Base-by-base conservation (phyloP, 2,113 vertebrate species). In the Halcyon malimbica region DNA sequence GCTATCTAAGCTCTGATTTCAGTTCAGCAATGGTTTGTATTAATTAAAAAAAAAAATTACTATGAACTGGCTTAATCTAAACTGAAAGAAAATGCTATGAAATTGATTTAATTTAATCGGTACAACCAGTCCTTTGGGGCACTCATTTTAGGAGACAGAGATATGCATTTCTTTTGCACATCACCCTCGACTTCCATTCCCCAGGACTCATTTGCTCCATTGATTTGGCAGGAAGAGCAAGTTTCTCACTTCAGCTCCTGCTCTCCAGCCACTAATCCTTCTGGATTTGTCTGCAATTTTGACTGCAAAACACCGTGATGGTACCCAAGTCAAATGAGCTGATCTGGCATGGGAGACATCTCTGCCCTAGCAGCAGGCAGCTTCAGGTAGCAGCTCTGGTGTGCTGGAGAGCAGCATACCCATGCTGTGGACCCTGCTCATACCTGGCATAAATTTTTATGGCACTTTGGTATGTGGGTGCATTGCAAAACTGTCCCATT, bases 181-280 rank as follows among this genome's bases (percentile, higher is more conserved):
- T 24, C 56, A 53, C 57, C 70, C 29, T 79, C 21, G 2, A 10
- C 70, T 94, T 84, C 60, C 39, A 53, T 76, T 82, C 41, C 57
- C 62, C 50, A 76, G 67, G 35, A 62, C 48, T 75, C 69, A 73
- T 93, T 93, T 69, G 29, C 39, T 82, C 25, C 65, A 25, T 73
- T 76, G 68, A 54, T 86, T 95, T 91, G 90, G 90, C 91, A 77
- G 82, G 42, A 81, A 54, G 50, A 96, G 23, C 16, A 86, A 46
- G 25, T 83, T 91, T 71, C 65, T 91, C 50, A 23, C 39, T 44
- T 91, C 59, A 74, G 0, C 37, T 85, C 80, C 59, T 68, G 48
- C 53, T 90, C 56, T 91, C 46, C 85, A 77, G 68, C 56, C 20
- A 3, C 63, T 74, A 83, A 85, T 46, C 70, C 70, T 73, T 90